Evolutionary conservation across 2,888 invertebrate genomes (phyloP).

Genomic region (Candidula unifasciata): DNA sequence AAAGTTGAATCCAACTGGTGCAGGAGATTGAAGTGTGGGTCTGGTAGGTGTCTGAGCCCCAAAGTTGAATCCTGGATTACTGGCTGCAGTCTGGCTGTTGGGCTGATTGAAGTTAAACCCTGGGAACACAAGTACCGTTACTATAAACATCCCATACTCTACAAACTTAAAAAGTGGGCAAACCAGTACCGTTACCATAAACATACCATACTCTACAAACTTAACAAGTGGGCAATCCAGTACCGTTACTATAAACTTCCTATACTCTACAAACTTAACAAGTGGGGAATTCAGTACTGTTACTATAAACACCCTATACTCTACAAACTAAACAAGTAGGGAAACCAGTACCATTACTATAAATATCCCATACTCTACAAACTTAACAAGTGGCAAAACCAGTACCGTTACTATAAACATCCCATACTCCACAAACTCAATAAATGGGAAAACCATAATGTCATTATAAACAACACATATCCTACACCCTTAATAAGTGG

Average conservation of each 20-base stretch:
- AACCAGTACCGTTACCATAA: no score
- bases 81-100: background rate
- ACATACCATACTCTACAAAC: background rate
- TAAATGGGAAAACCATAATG: no score
- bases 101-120: slow-evolving; percentile 42
- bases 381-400: no score
- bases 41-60: slow-evolving; percentile 26
- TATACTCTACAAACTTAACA: background rate
- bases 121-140: background rate
- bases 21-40: slow-evolving; percentile 12
- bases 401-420: no score
- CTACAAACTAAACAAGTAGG: background rate
- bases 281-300: background rate
- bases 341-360: no score
- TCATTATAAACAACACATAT: no score
- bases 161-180: background rate
- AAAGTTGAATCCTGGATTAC: slow-evolving; percentile 34
- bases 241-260: no score
- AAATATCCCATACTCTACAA: no score
- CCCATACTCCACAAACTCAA: no score
- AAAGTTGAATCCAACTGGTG: slow-evolving; percentile 36
- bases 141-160: background rate
- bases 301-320: no score
- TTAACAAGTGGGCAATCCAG: background rate
- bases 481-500: background rate